Conservation (phyloP, 1,140 invertebrate species). For the Littorina saxatilis region DNA sequence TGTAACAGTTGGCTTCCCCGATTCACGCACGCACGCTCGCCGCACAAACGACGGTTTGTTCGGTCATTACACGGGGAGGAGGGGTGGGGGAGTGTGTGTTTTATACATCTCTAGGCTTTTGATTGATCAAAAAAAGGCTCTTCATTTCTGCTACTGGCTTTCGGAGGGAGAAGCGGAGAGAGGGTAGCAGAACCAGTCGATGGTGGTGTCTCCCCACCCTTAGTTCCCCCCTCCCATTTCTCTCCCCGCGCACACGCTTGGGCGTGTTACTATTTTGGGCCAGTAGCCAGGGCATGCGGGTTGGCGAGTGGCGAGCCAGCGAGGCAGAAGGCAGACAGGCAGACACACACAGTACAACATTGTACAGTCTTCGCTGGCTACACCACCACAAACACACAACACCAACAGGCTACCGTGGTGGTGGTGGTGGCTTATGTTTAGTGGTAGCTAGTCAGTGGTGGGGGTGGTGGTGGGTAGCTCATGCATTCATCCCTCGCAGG, state of each 20-base stretch:
- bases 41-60: background rate
- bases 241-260: background rate
- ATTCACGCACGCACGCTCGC: constrained; percentile 5
- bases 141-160: background rate
- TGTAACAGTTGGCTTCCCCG: constrained; percentile 37
- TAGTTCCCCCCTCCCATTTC: background rate
- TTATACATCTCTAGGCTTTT: constrained; percentile 7
- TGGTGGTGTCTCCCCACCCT: constrained; percentile 34
- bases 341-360: background rate
- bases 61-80: background rate
- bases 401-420: too few species aligned
- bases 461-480: too few species aligned
- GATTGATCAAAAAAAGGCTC: constrained; percentile 19
- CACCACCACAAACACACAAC: too few species aligned
- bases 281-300: constrained; percentile 34
- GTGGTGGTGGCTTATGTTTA: too few species aligned
- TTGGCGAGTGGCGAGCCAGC: constrained; percentile 31
- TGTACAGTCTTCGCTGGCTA: constrained; percentile 17
- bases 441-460: too few species aligned
- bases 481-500: too few species aligned
- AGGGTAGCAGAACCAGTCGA: constrained; percentile 33
- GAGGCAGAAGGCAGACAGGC: background rate
- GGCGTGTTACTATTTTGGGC: constrained; percentile 36
- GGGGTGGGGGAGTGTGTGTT: background rate
- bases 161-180: too few species aligned